These are phyloP conservation scores for Endomychus coccineus DNA, from an alignment of 2,888 invertebrate genomes.

Conservation along the genomic window DNA sequence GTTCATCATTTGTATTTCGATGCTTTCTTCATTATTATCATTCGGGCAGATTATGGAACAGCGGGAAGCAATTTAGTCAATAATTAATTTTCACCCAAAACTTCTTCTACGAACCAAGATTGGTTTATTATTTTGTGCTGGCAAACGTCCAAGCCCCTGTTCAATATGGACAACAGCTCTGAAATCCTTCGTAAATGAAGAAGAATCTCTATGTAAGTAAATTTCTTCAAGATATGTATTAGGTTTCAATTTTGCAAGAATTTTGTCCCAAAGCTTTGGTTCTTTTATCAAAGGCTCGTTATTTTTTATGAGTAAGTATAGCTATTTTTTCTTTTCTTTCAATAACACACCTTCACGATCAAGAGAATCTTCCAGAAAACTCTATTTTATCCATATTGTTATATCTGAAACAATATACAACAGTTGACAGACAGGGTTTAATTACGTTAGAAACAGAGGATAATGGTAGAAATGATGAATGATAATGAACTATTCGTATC, in stretches of 20 bases:
- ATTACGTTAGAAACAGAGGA: too few species aligned
- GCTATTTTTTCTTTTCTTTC: slow-evolving; percentile 14
- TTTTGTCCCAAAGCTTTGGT: slow-evolving; percentile 6
- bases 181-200: slow-evolving; percentile 13
- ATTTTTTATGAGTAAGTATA: slow-evolving; percentile 11
- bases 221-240: slow-evolving; percentile 15
- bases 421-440: too few species aligned
- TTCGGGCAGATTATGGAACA: slow-evolving; percentile 13
- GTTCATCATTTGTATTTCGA: slow-evolving; percentile 7
- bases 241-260: slow-evolving; percentile 11
- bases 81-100: slow-evolving; percentile 7
- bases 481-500: too few species aligned
- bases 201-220: slow-evolving; percentile 15
- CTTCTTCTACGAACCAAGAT: slow-evolving; percentile 16
- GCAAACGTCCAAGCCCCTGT: slow-evolving; percentile 15
- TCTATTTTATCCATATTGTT: slow-evolving; percentile 3
- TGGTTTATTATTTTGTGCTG: slow-evolving; percentile 15
- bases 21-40: slow-evolving; percentile 15
- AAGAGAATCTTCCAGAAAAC: slow-evolving; percentile 13
- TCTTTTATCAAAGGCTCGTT: slow-evolving; percentile 4
- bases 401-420: too few species aligned
- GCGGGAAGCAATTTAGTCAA: slow-evolving; percentile 13
- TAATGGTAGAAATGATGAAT: too few species aligned
- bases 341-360: slow-evolving; percentile 13
- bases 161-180: slow-evolving; percentile 11